Evolutionary conservation across 2,888 invertebrate genomes (phyloP).

Genomic region (Tortrix viridana): DNA sequence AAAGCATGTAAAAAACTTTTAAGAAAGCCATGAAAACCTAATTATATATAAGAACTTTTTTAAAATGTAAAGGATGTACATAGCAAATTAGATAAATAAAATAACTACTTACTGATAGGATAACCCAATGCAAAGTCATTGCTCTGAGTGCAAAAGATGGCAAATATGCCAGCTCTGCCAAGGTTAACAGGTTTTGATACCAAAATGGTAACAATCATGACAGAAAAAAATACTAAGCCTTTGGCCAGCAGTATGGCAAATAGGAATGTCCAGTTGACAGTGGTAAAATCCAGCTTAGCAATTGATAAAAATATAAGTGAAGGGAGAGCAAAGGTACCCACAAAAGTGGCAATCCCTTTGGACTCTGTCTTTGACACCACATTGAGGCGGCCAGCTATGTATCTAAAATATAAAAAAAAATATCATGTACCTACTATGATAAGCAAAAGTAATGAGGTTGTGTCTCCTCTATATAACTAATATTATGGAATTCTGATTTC

Average conservation of each 20-base stretch:
- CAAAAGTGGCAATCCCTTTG: constrained; percentile 95
- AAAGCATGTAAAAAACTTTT: no score
- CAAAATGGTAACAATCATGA: constrained; percentile 90
- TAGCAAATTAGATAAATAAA: no score
- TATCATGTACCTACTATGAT: no score
- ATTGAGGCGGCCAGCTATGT: constrained; percentile 92
- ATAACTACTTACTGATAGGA: constrained; percentile 94
- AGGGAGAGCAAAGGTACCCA: constrained; percentile 96
- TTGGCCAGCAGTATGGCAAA: constrained; percentile 93
- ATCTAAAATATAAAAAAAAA: constrained; percentile 80
- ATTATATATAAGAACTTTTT: no score
- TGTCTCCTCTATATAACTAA: no score
- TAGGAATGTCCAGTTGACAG: constrained; percentile 97
- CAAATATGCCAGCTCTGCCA: constrained; percentile 94
- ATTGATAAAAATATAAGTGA: constrained; percentile 95
- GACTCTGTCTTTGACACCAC: constrained; percentile 92
- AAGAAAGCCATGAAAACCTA: no score
- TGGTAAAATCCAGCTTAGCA: constrained; percentile 91
- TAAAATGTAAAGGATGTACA: no score
- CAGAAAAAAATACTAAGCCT: constrained; percentile 91
- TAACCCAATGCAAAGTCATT: constrained; percentile 99
- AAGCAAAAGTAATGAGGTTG: no score
- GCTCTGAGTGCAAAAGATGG: constrained; percentile 97
- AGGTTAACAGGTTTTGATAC: constrained; percentile 92
- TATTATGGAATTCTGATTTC: no score